Conservation (phyloP, 1,140 invertebrate species). For the Musca vetustissima region DNA sequence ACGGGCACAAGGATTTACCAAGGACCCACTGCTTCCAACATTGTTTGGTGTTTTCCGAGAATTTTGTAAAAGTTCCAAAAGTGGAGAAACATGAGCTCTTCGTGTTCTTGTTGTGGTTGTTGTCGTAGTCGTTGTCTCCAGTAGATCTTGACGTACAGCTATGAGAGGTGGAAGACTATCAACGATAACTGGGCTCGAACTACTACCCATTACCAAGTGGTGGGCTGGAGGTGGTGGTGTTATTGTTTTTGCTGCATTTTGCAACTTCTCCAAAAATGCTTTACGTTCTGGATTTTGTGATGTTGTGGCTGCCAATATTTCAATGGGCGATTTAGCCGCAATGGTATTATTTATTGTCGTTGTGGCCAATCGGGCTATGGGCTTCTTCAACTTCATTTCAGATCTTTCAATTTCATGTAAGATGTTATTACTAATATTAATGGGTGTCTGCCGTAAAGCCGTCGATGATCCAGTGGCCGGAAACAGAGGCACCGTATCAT, state of each 20-base stretch:
- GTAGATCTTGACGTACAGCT: conserved; percentile 25
- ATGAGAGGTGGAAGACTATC: conserved; percentile 10
- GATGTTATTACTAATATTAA: conserved; percentile 47
- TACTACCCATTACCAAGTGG: too few species aligned
- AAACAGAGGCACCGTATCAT: not conserved
- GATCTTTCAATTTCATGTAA: conserved; percentile 48
- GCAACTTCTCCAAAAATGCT: conserved; percentile 35
- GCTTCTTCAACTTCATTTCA: conserved; percentile 40
- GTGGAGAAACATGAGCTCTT: not conserved
- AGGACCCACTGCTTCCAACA: not conserved
- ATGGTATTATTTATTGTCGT: not conserved
- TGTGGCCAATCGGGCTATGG: conserved; percentile 38
- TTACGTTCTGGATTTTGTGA: conserved; percentile 6
- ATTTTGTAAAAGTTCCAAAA: not conserved
- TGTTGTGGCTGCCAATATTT: not conserved
- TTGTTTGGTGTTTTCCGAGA: conserved; percentile 19
- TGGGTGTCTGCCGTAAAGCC: conserved; percentile 27
- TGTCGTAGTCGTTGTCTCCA: not conserved
- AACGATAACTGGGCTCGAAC: too few species aligned
- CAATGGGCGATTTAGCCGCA: not conserved
- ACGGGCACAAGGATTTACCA: conserved; percentile 34
- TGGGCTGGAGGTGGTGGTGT: too few species aligned
- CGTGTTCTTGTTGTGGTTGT: not conserved
- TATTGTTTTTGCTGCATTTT: conserved; percentile 33
- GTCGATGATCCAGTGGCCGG: not conserved